Evolutionary conservation across 2,888 invertebrate species (phyloP), one percentile per base, ranked within the genome.

Genomic region (Oxyteleia sp.): DNA sequence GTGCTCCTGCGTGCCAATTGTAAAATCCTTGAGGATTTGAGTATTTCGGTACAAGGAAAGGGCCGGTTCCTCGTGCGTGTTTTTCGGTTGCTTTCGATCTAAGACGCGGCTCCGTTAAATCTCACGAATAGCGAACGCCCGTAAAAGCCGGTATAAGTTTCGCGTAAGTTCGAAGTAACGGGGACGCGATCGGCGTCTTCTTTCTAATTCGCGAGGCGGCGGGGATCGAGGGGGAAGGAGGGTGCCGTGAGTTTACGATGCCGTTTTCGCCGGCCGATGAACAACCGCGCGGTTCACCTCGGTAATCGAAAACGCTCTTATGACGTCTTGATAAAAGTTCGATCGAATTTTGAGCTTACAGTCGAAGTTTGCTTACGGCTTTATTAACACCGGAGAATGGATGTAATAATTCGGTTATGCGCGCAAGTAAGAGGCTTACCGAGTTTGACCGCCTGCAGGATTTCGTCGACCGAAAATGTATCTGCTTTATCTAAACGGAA

Each of bases 101-200:
- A 49, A 64, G 76, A 49, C 66, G 76, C 47, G 41, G 41, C 75
- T 74, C 26, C 72, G 72, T 79, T 84, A 84, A 87, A 85, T 85
- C 82, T 84, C 55, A 11, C 49, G 20, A 85, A 76, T 59, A 61
- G 82, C 45, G 75, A 59, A 66, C 64, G 49, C 71, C 45, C 57
- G 49, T 72, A 84, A 87, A 84, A 80, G 74, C 82, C 76, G 78
- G 74, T 71, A 85, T 82, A 86, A 87, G 84, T 84, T 82, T 72
- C 72, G 83, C 84, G 59, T 71, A 26, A n/a, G 78, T 85, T 86
- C 84, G 84, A 87, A 83, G 85, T 88, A 88, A 87, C 86, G 72
- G 79, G 72, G 64, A 66, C 53, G 59, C 78, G 64, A 45, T 49
- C 63, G 47, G 29, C 59, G 49, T 63, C 35, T 51, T 5, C 51